These are phyloP conservation scores for Smittia sp. DNA, from an alignment of 2,888 invertebrate genomes.

Conservation along the genomic window DNA sequence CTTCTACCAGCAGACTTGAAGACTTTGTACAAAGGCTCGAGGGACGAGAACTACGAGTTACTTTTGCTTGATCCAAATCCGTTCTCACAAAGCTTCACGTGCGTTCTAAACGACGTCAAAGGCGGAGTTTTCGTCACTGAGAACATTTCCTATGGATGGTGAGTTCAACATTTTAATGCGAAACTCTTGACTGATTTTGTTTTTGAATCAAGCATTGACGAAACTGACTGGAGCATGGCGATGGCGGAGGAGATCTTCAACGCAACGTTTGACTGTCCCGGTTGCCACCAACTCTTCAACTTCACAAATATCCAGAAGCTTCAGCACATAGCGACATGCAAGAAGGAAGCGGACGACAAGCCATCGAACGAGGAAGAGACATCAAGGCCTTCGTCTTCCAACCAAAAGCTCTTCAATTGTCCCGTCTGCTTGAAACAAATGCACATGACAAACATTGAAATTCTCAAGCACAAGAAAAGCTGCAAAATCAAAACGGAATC, in stretches of 20 bases:
- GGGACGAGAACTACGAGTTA: not conserved
- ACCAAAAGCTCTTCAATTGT: constrained; percentile 68
- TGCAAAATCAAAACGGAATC: constrained; percentile 50
- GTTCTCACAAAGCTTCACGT: constrained; percentile 64
- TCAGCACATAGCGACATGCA: constrained; percentile 60
- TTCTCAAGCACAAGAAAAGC: constrained; percentile 76
- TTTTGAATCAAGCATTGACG: constrained; percentile 57
- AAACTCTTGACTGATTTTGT: constrained; percentile 43
- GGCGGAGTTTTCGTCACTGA: constrained; percentile 81
- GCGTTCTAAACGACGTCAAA: constrained; percentile 64
- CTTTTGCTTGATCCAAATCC: constrained; percentile 62
- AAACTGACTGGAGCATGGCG: constrained; percentile 66
- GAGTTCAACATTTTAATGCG: constrained; percentile 54
- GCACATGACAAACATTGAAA: constrained; percentile 75
- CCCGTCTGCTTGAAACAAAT: constrained; percentile 66
- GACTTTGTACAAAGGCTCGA: constrained; percentile 43
- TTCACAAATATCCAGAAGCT: constrained; percentile 68
- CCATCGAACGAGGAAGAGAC: constrained; percentile 48
- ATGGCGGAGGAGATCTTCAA: constrained; percentile 61
- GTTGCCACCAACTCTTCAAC: constrained; percentile 64
- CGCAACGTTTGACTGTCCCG: constrained; percentile 69
- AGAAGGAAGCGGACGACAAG: constrained; percentile 49
- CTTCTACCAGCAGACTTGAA: constrained; percentile 83
- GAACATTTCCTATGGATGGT: constrained; percentile 72
- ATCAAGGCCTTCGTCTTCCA: constrained; percentile 52